These are phyloP conservation scores for Adoxophyes honmai DNA, from an alignment of 1,140 invertebrate genomes.

Conservation along the genomic window DNA sequence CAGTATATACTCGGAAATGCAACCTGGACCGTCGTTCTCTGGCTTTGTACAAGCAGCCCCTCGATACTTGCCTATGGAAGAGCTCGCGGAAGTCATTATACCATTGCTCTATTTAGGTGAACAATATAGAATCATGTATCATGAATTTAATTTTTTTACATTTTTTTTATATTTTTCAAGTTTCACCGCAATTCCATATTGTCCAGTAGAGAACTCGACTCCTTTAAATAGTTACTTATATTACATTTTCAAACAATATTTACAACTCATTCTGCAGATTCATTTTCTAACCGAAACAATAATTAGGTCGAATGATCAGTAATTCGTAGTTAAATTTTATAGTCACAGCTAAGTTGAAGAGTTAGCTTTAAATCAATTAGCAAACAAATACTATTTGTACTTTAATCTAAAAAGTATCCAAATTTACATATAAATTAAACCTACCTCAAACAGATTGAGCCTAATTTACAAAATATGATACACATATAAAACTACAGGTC, in stretches of 20 bases:
- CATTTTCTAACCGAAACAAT: not conserved
- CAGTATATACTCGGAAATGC: conserved; percentile 9
- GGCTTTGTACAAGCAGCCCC: not conserved
- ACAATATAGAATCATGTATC: conserved; percentile 33
- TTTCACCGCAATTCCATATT: conserved; percentile 60
- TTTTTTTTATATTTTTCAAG: conserved; percentile 54
- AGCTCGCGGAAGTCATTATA: not conserved
- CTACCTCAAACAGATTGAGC: conserved; percentile 19
- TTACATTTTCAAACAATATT: conserved; percentile 1
- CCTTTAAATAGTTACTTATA: conserved; percentile 6
- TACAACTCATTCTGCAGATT: conserved; percentile 7
- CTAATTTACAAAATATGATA: conserved; percentile 5
- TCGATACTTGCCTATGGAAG: conserved; percentile 1
- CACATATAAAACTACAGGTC: conserved; percentile 5
- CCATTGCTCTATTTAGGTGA: conserved; percentile 24
- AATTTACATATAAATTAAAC: conserved; percentile 17
- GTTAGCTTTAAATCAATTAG: conserved; percentile 11
- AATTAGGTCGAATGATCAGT: conserved; percentile 12
- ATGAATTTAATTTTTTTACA: conserved; percentile 35
- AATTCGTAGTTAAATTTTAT: conserved; percentile 3
- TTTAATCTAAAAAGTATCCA: conserved; percentile 17
- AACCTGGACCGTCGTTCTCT: not conserved
- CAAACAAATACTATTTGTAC: conserved; percentile 23
- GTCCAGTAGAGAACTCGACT: conserved; percentile 30
- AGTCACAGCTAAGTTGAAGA: not conserved